Percentiles rank a stretch among this genome's conserved stretches.
These are phyloP conservation scores for Meloidogyne exigua DNA, from an alignment of 1,140 invertebrate species.

Conservation along the genomic window DNA sequence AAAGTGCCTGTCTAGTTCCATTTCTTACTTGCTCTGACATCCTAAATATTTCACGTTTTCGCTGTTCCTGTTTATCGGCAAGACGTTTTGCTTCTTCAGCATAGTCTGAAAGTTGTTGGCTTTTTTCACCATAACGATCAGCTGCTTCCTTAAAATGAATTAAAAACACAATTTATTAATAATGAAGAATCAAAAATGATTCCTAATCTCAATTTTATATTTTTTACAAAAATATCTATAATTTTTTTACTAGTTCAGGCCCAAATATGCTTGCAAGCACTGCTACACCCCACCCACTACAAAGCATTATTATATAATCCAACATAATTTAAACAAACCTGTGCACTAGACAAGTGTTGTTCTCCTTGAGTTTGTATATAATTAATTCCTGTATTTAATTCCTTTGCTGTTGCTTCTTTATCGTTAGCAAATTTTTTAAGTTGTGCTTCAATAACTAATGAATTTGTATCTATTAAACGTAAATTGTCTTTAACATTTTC, in stretches of 20 bases:
- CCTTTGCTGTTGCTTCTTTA: conserved; percentile 25
- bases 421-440: conserved; percentile 47
- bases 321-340: not conserved
- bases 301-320: no score
- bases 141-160: conserved; percentile 38
- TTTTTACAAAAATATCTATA: no score
- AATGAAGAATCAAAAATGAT: no score
- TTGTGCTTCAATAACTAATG: conserved; percentile 33
- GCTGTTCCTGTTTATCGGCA: conserved; percentile 47
- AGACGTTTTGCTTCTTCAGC: conserved; percentile 49
- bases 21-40: conserved; percentile 50
- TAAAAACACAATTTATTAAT: not conserved
- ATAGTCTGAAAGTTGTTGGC: conserved; percentile 48
- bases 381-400: conserved; percentile 52
- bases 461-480: conserved; percentile 44
- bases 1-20: conserved; percentile 48
- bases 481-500: conserved; percentile 47
- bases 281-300: no score
- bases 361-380: conserved; percentile 58
- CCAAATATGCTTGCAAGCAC: no score
- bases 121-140: conserved; percentile 60
- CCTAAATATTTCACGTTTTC: conserved; percentile 45
- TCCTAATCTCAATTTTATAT: no score
- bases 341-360: conserved; percentile 44
- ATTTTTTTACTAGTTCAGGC: no score